phyloP scores from a whole-genome alignment of 2,113 vertebrate genomes.

The Indicator indicator region DNA sequence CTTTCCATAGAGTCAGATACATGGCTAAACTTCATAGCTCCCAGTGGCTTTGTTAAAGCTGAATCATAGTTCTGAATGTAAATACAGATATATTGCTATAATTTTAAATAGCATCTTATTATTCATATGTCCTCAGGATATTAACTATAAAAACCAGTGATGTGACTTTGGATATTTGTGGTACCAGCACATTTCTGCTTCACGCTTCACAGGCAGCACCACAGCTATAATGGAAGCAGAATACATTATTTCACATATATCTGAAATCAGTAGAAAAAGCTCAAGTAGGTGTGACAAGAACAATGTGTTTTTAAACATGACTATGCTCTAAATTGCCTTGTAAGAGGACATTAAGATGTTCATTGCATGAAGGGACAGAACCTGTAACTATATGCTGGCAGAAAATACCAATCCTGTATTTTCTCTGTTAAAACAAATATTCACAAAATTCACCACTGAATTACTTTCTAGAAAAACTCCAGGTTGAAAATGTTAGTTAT shows the following conservation, averaged over 20 bases:
- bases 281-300: slow-evolving; percentile 47
- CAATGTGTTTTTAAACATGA: slow-evolving; percentile 53
- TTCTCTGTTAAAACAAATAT: slow-evolving; percentile 58
- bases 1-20: not conserved
- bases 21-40: not conserved
- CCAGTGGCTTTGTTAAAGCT: not conserved
- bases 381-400: not conserved
- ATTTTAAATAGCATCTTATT: slow-evolving; percentile 3
- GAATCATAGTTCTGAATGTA: not conserved
- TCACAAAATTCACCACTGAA: slow-evolving; percentile 37
- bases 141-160: not conserved
- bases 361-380: not conserved
- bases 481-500: slow-evolving; percentile 4
- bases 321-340: slow-evolving; percentile 16
- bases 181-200: not conserved
- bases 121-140: not conserved
- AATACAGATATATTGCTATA: not conserved
- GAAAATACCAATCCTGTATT: not conserved
- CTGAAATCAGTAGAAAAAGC: slow-evolving; percentile 24
- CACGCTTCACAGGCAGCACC: not conserved
- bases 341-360: slow-evolving; percentile 42
- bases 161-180: not conserved
- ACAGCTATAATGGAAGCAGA: not conserved
- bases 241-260: not conserved
- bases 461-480: not conserved